phyloP scores from a whole-genome alignment of 2,797 vertebrate species.

The Melanotaenia pygmaea region DNA sequence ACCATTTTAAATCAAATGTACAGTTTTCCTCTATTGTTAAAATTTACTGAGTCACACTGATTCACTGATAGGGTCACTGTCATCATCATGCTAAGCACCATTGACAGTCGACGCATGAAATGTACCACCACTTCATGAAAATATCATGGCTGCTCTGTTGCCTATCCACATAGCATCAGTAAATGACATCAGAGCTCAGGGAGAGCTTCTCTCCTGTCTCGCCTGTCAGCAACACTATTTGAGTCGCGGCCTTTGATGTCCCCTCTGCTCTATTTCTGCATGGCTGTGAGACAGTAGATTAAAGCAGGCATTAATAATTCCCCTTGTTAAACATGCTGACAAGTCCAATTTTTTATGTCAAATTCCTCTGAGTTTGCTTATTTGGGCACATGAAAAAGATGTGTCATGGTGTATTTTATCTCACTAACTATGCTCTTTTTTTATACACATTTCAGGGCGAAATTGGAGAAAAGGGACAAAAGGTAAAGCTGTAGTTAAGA shows the following conservation, averaged over 20 bases:
- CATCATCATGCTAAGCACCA: constrained; percentile 29
- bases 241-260: constrained; percentile 76
- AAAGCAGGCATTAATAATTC: constrained; percentile 78
- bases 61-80: constrained; percentile 27
- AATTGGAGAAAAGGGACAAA: constrained; percentile 88
- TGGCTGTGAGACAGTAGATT: constrained; percentile 62
- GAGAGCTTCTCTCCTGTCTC: constrained; percentile 50
- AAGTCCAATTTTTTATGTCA: constrained; percentile 30
- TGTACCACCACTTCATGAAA: constrained; percentile 54
- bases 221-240: constrained; percentile 69
- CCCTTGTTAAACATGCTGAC: constrained; percentile 65
- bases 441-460: constrained; percentile 75
- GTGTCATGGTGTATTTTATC: constrained; percentile 3
- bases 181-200: constrained; percentile 61
- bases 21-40: constrained; percentile 1
- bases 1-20: constrained; percentile 15
- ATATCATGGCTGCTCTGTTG: constrained; percentile 34
- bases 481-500: constrained; percentile 78
- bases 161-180: constrained; percentile 61
- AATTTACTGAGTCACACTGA: constrained; percentile 11
- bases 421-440: constrained; percentile 21
- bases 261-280: constrained; percentile 70
- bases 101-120: constrained; percentile 43
- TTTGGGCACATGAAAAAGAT: constrained; percentile 35
- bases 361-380: constrained; percentile 46